Evolutionary conservation across 2,888 invertebrate genomes (phyloP), one percentile per base, ranked within the genome.

Genomic region (Cepaea hortensis): DNA sequence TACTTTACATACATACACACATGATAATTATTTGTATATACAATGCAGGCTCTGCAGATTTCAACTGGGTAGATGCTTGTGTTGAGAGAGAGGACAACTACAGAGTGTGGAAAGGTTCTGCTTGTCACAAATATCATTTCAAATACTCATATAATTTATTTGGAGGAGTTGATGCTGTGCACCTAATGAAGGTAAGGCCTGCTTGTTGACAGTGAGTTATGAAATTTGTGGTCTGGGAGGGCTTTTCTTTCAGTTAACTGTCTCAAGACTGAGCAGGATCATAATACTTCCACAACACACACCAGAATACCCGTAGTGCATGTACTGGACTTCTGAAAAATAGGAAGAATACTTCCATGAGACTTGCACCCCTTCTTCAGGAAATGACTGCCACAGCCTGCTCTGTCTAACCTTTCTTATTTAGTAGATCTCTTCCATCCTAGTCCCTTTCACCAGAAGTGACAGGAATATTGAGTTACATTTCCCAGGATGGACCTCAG

Each of bases 21-120:
- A 55, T 9, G 55, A 9, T 6, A 55, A 11, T 82, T 46, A 75
- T 75, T 61, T 84, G 0, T 46, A 48, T 72, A 48, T n/a, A n/a
- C 23, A 20, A 18, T 73, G 13, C 48, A 87, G 87, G 46, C n/a
- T 80, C 76, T 18, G 90, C 91, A 50, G 90, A 92, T 85, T 93
- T 93, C 84, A 89, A 92, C 83, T 95, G 95, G 94, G 91, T 91
- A 73, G 89, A 91, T 76, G 94, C 96, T 0, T 96, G 96, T 93
- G 95, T 96, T 76, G 95, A 96, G 88, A 95, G 96, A 92, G 96
- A 96, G 91, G 95, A 95, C 87, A 95, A 96, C 90, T 94, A 94
- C 89, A 94, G 95, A 81, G 94, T 95, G 89, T 96, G 96, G 96
- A 94, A 92, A 9, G 93, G 95, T 93, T 93, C 94, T 5, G 93